A percentile compares a stretch with the other conserved stretches of the same genome.
These are phyloP conservation scores for Biston stratarius DNA, from an alignment of 2,888 invertebrate species.

Conservation along the genomic window DNA sequence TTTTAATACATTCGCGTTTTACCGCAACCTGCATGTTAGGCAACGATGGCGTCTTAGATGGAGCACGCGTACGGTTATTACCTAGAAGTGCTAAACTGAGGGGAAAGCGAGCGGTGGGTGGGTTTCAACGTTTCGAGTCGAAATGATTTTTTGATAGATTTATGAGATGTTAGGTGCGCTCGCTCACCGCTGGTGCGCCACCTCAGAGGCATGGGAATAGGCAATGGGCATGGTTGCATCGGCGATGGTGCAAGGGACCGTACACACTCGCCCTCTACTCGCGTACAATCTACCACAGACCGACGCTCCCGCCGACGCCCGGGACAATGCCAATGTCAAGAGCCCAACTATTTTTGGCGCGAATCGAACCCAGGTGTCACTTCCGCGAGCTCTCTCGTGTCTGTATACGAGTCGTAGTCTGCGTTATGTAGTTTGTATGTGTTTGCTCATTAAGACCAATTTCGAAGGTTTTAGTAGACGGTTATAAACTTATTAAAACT, in stretches of 20 bases:
- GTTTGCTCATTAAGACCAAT: neutral
- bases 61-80: too few relatives aligned
- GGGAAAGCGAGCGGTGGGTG: too few relatives aligned
- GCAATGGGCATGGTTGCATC: conserved; percentile 62
- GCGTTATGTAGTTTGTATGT: conserved; percentile 3
- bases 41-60: too few relatives aligned
- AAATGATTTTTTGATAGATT: neutral
- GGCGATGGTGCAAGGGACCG: conserved; percentile 8
- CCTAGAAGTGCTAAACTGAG: too few relatives aligned
- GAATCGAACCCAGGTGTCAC: conserved; percentile 48
- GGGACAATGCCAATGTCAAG: conserved; percentile 65
- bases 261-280: conserved; percentile 11
- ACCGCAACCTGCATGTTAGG: too few relatives aligned
- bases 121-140: too few relatives aligned
- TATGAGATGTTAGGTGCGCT: neutral
- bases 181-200: conserved; percentile 27
- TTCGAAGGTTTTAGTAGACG: too few relatives aligned
- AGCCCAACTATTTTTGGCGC: conserved; percentile 57
- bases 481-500: too few relatives aligned
- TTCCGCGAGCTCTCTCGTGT: conserved; percentile 42
- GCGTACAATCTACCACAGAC: conserved; percentile 18
- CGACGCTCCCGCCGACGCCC: conserved; percentile 31
- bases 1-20: too few relatives aligned
- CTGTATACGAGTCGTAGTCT: conserved; percentile 6
- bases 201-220: conserved; percentile 63